A percentile compares a stretch with the other conserved stretches of the same genome.
Evolutionary conservation across 2,888 invertebrate species (phyloP).

Genomic region (Calliphora vomitoria): DNA sequence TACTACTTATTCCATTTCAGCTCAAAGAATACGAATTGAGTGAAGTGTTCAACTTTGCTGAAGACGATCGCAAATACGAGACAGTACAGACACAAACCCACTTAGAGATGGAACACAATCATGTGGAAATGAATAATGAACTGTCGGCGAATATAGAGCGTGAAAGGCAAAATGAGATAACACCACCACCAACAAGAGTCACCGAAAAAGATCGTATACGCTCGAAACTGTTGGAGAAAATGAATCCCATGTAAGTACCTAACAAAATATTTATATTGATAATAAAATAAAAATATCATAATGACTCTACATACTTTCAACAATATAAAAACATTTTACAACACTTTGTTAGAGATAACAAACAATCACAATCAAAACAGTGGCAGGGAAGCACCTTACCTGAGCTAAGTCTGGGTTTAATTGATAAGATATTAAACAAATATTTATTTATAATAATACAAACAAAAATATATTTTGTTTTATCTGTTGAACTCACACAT

Average conservation of each 20-base stretch:
- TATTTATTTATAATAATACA: not conserved
- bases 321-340: not conserved
- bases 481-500: not conserved
- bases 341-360: not conserved
- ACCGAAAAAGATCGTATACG: slow-evolving; percentile 85
- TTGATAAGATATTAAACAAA: slow-evolving; percentile 54
- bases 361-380: not conserved
- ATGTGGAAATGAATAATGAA: slow-evolving; percentile 89
- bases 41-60: slow-evolving; percentile 93
- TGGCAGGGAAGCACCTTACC: slow-evolving; percentile 11
- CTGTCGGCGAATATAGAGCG: slow-evolving; percentile 92
- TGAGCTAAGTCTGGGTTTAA: slow-evolving; percentile 28
- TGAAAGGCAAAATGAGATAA: slow-evolving; percentile 89
- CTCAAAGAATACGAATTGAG: slow-evolving; percentile 94
- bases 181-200: slow-evolving; percentile 82
- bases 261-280: too few relatives aligned
- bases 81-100: slow-evolving; percentile 86
- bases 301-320: not conserved
- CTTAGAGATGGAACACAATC: slow-evolving; percentile 84
- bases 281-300: not conserved
- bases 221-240: slow-evolving; percentile 83
- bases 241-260: slow-evolving; percentile 84
- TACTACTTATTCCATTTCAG: slow-evolving; percentile 84
- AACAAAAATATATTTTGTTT: not conserved
- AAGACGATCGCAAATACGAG: slow-evolving; percentile 91